These are phyloP conservation scores for Numida meleagris DNA, from an alignment of 2,113 vertebrate species.

Conservation along the genomic window DNA sequence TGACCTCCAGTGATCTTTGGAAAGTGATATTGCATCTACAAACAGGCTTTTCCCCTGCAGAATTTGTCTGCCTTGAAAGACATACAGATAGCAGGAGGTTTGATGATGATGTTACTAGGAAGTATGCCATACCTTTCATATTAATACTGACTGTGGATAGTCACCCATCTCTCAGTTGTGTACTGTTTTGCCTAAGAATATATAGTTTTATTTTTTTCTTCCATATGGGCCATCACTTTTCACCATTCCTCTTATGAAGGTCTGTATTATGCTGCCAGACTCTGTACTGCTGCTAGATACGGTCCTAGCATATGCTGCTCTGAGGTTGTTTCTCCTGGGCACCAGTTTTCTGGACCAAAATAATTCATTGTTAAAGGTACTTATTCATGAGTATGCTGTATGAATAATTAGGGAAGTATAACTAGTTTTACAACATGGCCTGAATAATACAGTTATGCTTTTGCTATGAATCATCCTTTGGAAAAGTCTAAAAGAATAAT, in stretches of 20 bases:
- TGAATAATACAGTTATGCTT: too few species aligned
- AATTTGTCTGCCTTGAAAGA: neutral
- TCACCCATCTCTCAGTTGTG: neutral
- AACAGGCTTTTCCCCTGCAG: neutral
- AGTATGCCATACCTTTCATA: too few species aligned
- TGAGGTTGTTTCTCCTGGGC: neutral
- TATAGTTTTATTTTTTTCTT: neutral
- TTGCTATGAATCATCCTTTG: too few species aligned
- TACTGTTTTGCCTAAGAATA: neutral
- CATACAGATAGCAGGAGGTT: neutral
- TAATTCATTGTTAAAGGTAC: neutral
- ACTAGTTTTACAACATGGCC: neutral
- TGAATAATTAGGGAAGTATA: neutral
- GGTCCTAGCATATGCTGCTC: neutral
- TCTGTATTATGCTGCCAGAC: neutral
- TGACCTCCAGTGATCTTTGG: neutral
- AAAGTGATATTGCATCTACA: neutral
- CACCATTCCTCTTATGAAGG: neutral
- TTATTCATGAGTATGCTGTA: neutral
- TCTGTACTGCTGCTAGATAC: neutral
- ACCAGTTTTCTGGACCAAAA: neutral
- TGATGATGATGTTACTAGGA: neutral
- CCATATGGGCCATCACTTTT: neutral
- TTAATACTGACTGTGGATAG: neutral
- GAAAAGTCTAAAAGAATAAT: too few species aligned